phyloP scores from a whole-genome alignment of 2,888 invertebrate genomes.

The Drosophila borealis region DNA sequence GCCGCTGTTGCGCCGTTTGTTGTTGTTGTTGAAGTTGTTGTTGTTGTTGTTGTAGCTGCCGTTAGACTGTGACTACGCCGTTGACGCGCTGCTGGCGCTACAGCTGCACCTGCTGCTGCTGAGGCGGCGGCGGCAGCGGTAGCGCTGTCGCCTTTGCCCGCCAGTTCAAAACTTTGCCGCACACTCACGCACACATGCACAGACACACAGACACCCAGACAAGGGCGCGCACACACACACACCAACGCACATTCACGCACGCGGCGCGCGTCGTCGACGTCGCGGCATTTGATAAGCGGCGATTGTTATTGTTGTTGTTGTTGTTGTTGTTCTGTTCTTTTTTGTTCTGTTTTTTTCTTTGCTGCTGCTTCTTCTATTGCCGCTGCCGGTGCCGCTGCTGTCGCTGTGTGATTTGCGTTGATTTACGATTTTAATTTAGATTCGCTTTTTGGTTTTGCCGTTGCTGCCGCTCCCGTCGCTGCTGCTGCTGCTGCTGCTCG shows the following conservation, averaged over 20 bases:
- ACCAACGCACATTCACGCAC: constrained; percentile 58
- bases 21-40: constrained; percentile 9
- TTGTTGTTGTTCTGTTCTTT: constrained; percentile 10
- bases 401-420: constrained; percentile 42
- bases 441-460: constrained; percentile 33
- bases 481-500: neutral
- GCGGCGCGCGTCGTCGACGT: constrained; percentile 66
- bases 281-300: constrained; percentile 72
- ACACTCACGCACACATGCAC: constrained; percentile 59
- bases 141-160: constrained; percentile 74
- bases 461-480: neutral
- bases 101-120: constrained; percentile 33
- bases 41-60: constrained; percentile 23
- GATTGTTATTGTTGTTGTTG: constrained; percentile 23
- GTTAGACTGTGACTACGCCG: constrained; percentile 67
- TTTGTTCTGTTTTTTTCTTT: neutral
- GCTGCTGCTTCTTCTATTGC: neutral
- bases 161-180: constrained; percentile 70
- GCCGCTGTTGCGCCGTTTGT: constrained; percentile 38
- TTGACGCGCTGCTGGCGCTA: constrained; percentile 60
- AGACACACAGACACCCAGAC: constrained; percentile 31
- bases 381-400: neutral
- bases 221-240: constrained; percentile 14
- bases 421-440: constrained; percentile 61
- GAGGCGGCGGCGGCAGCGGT: constrained; percentile 57